Conservation (phyloP, 1,140 invertebrate species). For the Drosophila elegans region DNA sequence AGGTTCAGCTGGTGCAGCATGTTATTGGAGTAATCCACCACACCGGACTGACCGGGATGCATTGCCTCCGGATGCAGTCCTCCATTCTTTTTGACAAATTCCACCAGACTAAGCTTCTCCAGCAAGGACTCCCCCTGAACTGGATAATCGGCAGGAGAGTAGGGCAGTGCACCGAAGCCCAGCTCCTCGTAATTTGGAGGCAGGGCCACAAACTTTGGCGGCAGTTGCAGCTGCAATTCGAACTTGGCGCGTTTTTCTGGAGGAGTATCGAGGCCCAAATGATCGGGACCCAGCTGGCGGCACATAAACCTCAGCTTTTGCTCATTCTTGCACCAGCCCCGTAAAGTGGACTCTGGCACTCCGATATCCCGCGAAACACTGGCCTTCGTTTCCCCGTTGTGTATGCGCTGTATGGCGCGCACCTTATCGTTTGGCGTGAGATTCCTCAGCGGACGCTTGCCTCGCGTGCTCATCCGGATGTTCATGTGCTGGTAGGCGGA, state of each 20-base stretch:
- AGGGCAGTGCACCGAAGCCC: conserved; percentile 64
- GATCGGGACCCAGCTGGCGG: conserved; percentile 88
- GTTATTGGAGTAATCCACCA: conserved; percentile 55
- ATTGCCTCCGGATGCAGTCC: conserved; percentile 81
- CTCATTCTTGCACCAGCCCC: conserved; percentile 94
- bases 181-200: conserved; percentile 68
- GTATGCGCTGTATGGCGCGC: conserved; percentile 91
- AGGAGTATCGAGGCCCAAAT: conserved; percentile 72
- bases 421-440: conserved; percentile 91
- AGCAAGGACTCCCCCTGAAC: conserved; percentile 63
- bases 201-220: conserved; percentile 65
- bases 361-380: conserved; percentile 92
- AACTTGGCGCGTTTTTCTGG: conserved; percentile 85
- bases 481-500: conserved; percentile 84
- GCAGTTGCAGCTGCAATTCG: conserved; percentile 71
- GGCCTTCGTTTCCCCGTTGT: conserved; percentile 92
- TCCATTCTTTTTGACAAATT: conserved; percentile 70
- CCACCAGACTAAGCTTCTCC: conserved; percentile 69
- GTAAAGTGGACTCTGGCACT: conserved; percentile 92
- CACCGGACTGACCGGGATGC: conserved; percentile 14
- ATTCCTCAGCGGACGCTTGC: conserved; percentile 89
- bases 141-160: conserved; percentile 55
- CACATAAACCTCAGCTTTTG: conserved; percentile 91
- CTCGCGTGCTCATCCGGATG: conserved; percentile 85
- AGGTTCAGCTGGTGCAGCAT: conserved; percentile 67